Conservation (phyloP, 2,113 vertebrate species). For the Gavialis gangeticus region DNA sequence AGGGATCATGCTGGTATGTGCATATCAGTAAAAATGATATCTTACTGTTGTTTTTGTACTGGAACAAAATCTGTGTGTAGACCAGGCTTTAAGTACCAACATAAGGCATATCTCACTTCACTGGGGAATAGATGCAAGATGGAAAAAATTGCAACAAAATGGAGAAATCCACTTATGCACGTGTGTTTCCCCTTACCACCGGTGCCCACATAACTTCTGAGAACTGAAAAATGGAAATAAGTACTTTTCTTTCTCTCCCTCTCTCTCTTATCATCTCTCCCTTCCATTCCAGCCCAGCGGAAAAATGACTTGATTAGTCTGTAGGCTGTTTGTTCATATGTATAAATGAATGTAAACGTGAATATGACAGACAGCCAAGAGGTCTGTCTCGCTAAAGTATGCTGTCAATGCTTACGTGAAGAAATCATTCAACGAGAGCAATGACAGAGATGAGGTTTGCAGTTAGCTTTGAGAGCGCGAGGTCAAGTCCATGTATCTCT, state of each 20-base stretch:
- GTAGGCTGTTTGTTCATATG: not conserved
- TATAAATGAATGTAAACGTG: too few relatives aligned
- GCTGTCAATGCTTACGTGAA: not conserved
- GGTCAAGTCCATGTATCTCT: not conserved
- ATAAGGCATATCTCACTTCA: not conserved
- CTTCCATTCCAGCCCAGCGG: not conserved
- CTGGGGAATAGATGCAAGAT: not conserved
- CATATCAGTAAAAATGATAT: not conserved
- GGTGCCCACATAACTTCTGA: constrained; percentile 23
- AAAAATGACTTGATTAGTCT: constrained; percentile 34
- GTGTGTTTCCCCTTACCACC: constrained; percentile 1
- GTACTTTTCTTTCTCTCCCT: not conserved
- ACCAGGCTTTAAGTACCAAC: not conserved
- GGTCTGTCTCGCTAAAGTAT: not conserved
- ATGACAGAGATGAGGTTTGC: not conserved
- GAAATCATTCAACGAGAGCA: not conserved
- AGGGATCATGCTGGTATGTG: not conserved
- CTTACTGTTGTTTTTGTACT: not conserved
- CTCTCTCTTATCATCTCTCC: not conserved
- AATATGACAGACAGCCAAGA: not conserved
- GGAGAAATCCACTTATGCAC: not conserved
- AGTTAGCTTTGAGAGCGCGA: not conserved
- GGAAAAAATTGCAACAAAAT: constrained; percentile 1
- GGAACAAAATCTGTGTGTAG: not conserved
- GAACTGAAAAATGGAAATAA: constrained; percentile 28